Base-by-base conservation (phyloP, 2,888 invertebrate species). In the Harpagoxenus sublaevis region DNA sequence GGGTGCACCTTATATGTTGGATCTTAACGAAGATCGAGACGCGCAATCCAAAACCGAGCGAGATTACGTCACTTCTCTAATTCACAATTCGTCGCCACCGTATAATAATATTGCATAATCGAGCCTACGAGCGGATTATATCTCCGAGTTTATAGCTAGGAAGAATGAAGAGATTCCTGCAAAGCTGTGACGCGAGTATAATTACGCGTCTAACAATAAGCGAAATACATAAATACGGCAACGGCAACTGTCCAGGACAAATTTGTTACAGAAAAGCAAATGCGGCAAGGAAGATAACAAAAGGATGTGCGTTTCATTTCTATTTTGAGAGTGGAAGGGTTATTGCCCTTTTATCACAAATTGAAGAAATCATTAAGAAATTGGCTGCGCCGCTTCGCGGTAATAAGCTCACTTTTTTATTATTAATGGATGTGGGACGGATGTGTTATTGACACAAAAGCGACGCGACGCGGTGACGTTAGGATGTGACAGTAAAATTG, bases 41-140 rank as follows among this genome's bases (percentile, higher is more conserved):
- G 51, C 55, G 45, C 57, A 74, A 74, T 51, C 35, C 18, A 42
- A 78, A 71, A 73, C n/a, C 23, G 39, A 73, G 48, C 28, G 35
- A 57, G 57, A 73, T 74, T 73, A 42, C 53, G 71, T n/a, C 31
- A 78, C 53, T 78, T 55, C 31, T 2, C 53, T 23, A 35, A 60
- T 71, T 74, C 60, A 60, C 39, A 39, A 60, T 48, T 73, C 23
- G 73, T 71, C 48, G 10, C 31, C 12, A 48, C 35, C 35, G 18
- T 28, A 39, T 74, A 81, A 81, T 81, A 74, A 81, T 23, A 28
- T 79, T 74, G 35, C 60, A 48, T 60, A 60, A 81, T 60, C 74
- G 60, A 18, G 60, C 45, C 12, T 62, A 18, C 39, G 55, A 60
- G 57, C 35, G 23, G 4, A 45, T 78, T 70, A 70, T 55, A 31